These are phyloP conservation scores for Phaethon lepturus DNA, from an alignment of 2,113 vertebrate species.

Conservation along the genomic window DNA sequence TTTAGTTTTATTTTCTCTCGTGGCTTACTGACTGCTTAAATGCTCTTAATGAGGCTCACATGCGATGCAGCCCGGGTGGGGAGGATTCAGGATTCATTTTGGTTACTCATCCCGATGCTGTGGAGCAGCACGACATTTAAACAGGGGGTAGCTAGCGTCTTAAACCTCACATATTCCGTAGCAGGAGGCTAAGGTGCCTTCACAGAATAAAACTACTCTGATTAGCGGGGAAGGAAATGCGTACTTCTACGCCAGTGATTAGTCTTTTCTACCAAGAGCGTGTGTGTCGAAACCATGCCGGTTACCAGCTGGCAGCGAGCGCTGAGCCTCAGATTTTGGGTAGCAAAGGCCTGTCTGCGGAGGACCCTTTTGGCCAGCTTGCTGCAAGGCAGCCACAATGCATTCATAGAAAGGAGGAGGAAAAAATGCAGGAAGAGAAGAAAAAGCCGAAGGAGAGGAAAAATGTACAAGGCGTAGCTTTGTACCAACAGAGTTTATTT, in stretches of 20 bases:
- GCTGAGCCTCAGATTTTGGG: not conserved
- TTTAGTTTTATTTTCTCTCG: not conserved
- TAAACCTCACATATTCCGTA: not conserved
- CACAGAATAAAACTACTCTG: not conserved
- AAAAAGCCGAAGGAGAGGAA: not conserved
- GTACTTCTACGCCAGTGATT: not conserved
- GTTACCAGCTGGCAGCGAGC: not conserved
- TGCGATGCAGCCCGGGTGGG: not conserved
- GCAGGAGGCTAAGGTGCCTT: not conserved
- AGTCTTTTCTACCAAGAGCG: rapidly evolving
- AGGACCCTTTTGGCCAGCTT: not conserved
- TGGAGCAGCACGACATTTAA: not conserved
- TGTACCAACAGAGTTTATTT: slow-evolving; percentile 13
- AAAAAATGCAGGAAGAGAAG: not conserved
- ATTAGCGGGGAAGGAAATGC: not conserved
- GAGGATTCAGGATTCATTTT: not conserved
- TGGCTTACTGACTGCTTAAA: not conserved
- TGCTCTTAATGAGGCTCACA: not conserved
- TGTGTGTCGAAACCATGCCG: rapidly evolving
- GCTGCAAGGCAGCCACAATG: not conserved
- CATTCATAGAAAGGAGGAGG: not conserved
- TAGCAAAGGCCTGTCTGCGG: not conserved
- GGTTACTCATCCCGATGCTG: not conserved
- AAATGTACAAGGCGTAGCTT: not conserved
- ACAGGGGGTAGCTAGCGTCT: not conserved